Evolutionary conservation across 2,797 vertebrate genomes (phyloP).

Genomic region (Bufotes viridis): DNA sequence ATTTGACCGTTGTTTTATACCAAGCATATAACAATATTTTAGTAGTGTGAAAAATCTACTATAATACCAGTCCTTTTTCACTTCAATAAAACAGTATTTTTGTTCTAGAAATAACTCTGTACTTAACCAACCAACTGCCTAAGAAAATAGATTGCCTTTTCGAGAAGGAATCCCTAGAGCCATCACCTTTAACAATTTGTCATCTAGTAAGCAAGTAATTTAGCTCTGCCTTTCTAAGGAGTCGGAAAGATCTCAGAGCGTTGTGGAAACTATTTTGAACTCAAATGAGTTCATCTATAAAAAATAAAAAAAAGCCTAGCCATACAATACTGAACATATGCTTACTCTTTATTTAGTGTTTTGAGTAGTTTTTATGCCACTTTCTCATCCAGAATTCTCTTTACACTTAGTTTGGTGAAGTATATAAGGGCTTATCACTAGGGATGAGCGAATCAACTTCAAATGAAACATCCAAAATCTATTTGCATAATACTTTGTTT

Average conservation of each 20-base stretch:
- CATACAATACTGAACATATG: not conserved
- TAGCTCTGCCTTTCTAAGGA: not conserved
- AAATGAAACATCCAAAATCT: no score
- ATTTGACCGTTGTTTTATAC: not conserved
- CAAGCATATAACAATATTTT: not conserved
- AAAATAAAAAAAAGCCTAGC: not conserved
- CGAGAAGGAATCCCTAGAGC: slow-evolving; percentile 17
- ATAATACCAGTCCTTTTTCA: not conserved
- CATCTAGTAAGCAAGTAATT: slow-evolving; percentile 7
- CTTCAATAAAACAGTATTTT: slow-evolving; percentile 5
- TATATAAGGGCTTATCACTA: no score
- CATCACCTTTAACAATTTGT: slow-evolving; percentile 36
- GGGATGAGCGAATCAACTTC: no score
- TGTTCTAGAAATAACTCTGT: not conserved
- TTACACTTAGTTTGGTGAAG: not conserved
- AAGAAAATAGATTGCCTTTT: slow-evolving; percentile 38
- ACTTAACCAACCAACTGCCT: slow-evolving; percentile 27
- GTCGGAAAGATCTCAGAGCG: not conserved
- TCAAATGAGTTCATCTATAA: not conserved
- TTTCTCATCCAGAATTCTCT: not conserved
- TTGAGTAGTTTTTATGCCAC: not conserved
- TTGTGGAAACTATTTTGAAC: slow-evolving; percentile 6
- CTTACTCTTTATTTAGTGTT: not conserved
- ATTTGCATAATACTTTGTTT: no score
- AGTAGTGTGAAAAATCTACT: not conserved